phyloP scores from a whole-genome alignment of 2,888 invertebrate species.

The Drosophila yooni region DNA sequence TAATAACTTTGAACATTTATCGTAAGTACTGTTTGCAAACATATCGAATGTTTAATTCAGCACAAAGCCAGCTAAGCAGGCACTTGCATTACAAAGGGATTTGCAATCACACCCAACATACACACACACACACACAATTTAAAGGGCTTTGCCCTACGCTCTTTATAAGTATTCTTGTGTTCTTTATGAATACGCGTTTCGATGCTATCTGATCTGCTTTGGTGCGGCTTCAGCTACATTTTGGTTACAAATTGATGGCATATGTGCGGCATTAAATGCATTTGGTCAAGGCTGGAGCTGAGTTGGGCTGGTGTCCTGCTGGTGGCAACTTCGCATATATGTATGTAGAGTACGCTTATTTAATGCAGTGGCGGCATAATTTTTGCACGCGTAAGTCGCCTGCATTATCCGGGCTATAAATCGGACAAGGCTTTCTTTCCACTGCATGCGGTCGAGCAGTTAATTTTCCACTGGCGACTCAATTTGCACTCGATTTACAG shows the following conservation, averaged over 20 bases:
- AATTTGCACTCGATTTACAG: conserved; percentile 63
- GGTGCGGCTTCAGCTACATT: conserved; percentile 29
- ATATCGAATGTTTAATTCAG: conserved; percentile 9
- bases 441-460: conserved; percentile 66
- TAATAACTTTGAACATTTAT: conserved; percentile 1
- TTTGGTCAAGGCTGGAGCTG: conserved; percentile 21
- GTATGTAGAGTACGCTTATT: conserved; percentile 26
- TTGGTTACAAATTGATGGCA: conserved; percentile 73
- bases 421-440: conserved; percentile 45
- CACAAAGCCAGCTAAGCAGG: conserved; percentile 20
- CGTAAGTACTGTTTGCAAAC: conserved; percentile 4
- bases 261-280: conserved; percentile 72
- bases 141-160: neutral
- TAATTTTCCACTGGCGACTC: conserved; percentile 66
- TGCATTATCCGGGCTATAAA: conserved; percentile 76
- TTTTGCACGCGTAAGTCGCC: conserved; percentile 75
- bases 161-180: conserved; percentile 8
- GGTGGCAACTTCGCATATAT: neutral
- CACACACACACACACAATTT: neutral
- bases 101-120: neutral
- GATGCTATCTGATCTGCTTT: conserved; percentile 29
- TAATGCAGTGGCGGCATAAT: conserved; percentile 77
- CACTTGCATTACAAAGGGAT: conserved; percentile 22
- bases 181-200: conserved; percentile 43
- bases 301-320: neutral